These are phyloP conservation scores for Pachyuromys duprasi DNA, from an alignment of 2,797 vertebrate genomes.

Conservation along the genomic window DNA sequence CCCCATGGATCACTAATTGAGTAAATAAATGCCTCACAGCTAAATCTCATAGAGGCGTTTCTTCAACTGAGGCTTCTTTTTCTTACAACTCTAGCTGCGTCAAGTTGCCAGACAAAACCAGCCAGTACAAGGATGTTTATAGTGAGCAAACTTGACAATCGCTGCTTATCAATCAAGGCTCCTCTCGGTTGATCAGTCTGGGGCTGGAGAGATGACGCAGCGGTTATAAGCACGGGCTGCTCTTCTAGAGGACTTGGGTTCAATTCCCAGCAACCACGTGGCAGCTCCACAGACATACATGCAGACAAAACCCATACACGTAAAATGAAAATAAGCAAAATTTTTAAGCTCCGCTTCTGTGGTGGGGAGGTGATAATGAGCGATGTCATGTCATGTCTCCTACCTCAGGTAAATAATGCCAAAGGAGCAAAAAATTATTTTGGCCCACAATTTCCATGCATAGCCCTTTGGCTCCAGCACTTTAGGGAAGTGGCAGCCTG, in stretches of 20 bases:
- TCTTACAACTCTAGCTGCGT: not conserved
- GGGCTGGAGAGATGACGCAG: not conserved
- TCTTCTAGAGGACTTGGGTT: not conserved
- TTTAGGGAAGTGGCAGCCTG: not conserved
- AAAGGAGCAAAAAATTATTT: not conserved
- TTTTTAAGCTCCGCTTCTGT: not conserved
- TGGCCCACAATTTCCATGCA: not conserved
- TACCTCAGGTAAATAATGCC: not conserved
- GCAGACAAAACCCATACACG: not conserved
- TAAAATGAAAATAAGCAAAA: not conserved
- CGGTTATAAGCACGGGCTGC: no score
- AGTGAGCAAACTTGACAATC: not conserved
- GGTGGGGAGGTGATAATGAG: fast-evolving
- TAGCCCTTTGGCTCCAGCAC: not conserved
- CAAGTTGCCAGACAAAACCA: not conserved
- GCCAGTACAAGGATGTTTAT: not conserved
- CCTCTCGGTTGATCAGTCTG: not conserved
- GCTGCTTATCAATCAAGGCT: not conserved
- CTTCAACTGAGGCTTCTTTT: not conserved
- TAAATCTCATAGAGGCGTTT: not conserved
- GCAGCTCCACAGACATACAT: not conserved
- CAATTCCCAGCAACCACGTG: not conserved
- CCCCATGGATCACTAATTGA: not conserved
- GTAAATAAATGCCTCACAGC: not conserved
- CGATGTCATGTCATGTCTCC: not conserved